These are phyloP conservation scores for Aphis craccivora DNA, from an alignment of 1,140 invertebrate genomes.

Conservation along the genomic window DNA sequence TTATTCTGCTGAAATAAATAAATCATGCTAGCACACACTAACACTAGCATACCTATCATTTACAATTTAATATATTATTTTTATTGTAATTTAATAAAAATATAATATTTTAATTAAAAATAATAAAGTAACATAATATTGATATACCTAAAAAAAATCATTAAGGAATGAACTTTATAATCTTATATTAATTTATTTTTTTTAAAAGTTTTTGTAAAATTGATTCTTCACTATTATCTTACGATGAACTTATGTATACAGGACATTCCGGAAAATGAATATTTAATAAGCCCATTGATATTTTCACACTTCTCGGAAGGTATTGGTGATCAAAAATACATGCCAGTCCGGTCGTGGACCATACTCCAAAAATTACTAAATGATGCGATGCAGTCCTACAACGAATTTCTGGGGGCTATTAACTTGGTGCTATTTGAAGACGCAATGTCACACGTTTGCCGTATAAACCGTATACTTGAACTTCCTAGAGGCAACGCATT, in stretches of 20 bases:
- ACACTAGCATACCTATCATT: background rate
- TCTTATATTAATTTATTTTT: no score
- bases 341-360: constrained; percentile 76
- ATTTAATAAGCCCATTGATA: constrained; percentile 78
- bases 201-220: background rate
- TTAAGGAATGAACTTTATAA: no score
- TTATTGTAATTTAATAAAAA: background rate
- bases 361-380: constrained; percentile 78
- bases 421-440: constrained; percentile 96
- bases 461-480: constrained; percentile 93
- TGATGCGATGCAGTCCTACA: constrained; percentile 83
- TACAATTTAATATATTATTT: background rate
- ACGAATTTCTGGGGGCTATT: constrained; percentile 82
- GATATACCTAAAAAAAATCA: background rate
- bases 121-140: background rate
- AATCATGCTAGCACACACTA: background rate
- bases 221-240: background rate
- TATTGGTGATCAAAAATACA: constrained; percentile 90
- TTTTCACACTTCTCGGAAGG: constrained; percentile 92
- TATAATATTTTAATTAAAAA: background rate
- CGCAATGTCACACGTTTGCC: constrained; percentile 85
- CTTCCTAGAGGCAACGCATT: constrained; percentile 89
- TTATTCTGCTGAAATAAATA: no score
- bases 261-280: constrained; percentile 72
- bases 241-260: constrained; percentile 61